Evolutionary conservation across 2,797 vertebrate species (phyloP).

Genomic region (Pelodytes ibericus): DNA sequence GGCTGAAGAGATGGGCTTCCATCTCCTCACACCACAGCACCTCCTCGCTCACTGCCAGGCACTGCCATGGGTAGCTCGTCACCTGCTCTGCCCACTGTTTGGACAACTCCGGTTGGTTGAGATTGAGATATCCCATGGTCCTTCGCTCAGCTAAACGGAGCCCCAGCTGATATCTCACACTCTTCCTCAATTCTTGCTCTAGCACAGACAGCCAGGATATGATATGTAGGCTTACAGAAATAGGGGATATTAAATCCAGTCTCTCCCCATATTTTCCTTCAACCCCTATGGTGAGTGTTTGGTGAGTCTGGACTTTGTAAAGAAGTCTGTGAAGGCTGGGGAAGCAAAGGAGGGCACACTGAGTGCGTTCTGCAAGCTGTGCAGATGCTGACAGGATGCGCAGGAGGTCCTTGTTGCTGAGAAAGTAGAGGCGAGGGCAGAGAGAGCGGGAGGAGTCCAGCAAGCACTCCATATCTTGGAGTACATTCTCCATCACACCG

Average conservation of each 20-base stretch:
- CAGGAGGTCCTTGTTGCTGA: conserved; percentile 79
- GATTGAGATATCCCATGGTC: conserved; percentile 36
- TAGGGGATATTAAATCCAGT: conserved; percentile 67
- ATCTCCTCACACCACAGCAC: conserved; percentile 70
- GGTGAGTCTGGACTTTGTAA: conserved; percentile 49
- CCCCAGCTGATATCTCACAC: conserved; percentile 67
- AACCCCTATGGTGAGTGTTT: conserved; percentile 60
- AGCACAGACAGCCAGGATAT: conserved; percentile 76
- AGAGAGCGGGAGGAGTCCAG: conserved; percentile 66
- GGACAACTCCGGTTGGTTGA: conserved; percentile 21
- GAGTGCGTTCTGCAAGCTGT: conserved; percentile 64
- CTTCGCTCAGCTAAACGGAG: conserved; percentile 67
- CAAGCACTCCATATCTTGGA: conserved; percentile 65
- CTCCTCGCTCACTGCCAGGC: conserved; percentile 80
- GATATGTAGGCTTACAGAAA: conserved; percentile 65
- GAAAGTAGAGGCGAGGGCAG: conserved; percentile 83
- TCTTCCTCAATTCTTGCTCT: conserved; percentile 70
- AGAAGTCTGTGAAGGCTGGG: conserved; percentile 71
- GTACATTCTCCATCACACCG: conserved; percentile 75
- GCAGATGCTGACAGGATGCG: conserved; percentile 69
- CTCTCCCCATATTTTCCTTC: conserved; percentile 70
- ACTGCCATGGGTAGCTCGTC: conserved; percentile 79
- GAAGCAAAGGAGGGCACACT: conserved; percentile 77
- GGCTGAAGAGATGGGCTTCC: conserved; percentile 61
- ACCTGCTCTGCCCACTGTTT: conserved; percentile 63